Conservation (phyloP, 2,797 vertebrate species). For the Neopelma chrysocephalum region DNA sequence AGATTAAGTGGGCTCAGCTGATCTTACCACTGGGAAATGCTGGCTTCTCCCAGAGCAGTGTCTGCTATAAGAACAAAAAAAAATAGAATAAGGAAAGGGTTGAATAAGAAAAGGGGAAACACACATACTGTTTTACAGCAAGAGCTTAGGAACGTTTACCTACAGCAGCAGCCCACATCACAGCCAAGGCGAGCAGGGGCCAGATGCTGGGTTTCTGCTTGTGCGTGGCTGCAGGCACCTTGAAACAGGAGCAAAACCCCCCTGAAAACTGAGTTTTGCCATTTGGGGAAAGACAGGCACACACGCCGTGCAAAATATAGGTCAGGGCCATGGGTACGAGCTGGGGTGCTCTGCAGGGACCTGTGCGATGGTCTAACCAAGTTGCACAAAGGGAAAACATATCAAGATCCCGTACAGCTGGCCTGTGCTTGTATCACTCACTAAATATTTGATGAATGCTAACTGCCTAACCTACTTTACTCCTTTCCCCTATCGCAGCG, state of each 20-base stretch:
- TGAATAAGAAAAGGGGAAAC: neutral
- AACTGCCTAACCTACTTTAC: constrained; percentile 19
- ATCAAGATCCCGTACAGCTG: neutral
- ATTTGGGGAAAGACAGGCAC: rapidly evolving
- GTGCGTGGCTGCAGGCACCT: rapidly evolving
- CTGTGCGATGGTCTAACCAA: neutral
- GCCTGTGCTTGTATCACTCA: neutral
- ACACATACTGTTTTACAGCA: neutral
- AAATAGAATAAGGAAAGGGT: neutral
- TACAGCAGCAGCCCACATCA: neutral
- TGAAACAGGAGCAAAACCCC: neutral
- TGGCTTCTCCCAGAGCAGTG: neutral
- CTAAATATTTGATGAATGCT: constrained; percentile 30
- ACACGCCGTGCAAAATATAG: rapidly evolving
- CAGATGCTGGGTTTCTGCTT: neutral
- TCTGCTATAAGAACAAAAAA: neutral
- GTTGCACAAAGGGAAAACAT: neutral
- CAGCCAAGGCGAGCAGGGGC: neutral
- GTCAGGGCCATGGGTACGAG: neutral
- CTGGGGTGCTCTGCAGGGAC: neutral
- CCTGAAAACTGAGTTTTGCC: neutral
- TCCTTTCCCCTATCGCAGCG: rapidly evolving
- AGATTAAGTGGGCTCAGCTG: neutral
- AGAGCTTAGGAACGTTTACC: neutral
- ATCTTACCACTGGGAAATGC: neutral